Evolutionary conservation across 2,797 vertebrate species (phyloP).

Genomic region (Chromobotia macracanthus): DNA sequence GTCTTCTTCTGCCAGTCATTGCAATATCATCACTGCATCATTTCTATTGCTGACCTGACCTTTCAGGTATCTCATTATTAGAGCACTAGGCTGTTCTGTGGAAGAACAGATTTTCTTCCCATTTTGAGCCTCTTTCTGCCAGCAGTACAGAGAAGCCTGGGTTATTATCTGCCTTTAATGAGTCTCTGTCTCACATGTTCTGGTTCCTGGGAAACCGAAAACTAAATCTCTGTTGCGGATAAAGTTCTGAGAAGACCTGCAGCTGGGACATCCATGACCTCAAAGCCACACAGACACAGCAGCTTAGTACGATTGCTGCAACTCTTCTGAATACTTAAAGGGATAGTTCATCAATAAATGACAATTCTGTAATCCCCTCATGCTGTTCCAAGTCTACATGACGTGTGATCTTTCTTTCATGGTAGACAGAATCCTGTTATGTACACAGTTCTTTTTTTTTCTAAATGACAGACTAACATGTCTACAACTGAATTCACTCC

Average conservation of each 20-base stretch:
- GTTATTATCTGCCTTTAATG: conserved; percentile 40
- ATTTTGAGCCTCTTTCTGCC: conserved; percentile 38
- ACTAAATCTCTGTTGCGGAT: neutral
- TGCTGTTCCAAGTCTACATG: no score
- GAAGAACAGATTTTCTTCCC: conserved; percentile 42
- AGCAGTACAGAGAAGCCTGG: conserved; percentile 14
- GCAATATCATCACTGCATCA: conserved; percentile 14
- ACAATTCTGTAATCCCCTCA: no score
- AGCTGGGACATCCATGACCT: neutral
- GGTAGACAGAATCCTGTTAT: no score
- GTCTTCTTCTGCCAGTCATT: conserved; percentile 15
- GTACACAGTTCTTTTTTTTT: no score
- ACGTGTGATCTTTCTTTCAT: neutral
- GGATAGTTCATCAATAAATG: neutral
- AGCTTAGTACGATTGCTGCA: neutral
- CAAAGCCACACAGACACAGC: neutral
- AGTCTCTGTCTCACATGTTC: conserved; percentile 1
- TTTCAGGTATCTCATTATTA: conserved; percentile 44
- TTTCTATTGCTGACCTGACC: conserved; percentile 40
- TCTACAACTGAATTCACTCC: no score
- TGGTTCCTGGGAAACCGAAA: conserved; percentile 38
- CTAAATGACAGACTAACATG: no score
- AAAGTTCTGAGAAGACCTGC: conserved; percentile 17
- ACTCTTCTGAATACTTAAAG: neutral
- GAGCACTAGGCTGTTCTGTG: neutral